Conservation (phyloP, 2,888 invertebrate species). For the Acanthoscelides obtectus region DNA sequence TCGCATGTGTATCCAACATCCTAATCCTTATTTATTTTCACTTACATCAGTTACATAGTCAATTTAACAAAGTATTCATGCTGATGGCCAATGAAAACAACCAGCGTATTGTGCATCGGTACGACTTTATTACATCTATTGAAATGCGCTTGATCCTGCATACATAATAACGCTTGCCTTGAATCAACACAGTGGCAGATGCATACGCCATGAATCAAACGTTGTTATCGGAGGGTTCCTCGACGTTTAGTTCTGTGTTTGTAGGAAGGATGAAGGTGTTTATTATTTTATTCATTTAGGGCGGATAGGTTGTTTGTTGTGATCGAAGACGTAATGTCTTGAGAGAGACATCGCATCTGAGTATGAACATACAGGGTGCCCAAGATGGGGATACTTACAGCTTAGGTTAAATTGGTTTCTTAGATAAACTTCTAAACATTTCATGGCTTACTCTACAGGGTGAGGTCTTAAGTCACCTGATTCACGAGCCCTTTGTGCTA, state of each 20-base stretch:
- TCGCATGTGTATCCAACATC: neutral
- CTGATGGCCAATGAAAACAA: neutral
- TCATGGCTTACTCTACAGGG: too few species aligned
- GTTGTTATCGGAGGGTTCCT: neutral
- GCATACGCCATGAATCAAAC: neutral
- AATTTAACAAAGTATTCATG: neutral
- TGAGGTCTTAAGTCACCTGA: too few species aligned
- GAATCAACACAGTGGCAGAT: neutral
- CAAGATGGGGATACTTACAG: too few species aligned
- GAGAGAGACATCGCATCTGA: too few species aligned
- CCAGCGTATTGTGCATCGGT: neutral
- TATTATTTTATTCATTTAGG: neutral
- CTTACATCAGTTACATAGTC: neutral
- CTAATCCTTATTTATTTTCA: neutral
- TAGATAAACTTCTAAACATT: too few species aligned
- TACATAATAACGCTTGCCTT: neutral
- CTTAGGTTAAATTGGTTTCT: too few species aligned
- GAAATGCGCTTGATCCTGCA: neutral
- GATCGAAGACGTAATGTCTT: neutral
- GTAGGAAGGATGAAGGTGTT: neutral
- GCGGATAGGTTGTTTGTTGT: neutral
- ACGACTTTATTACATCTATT: neutral
- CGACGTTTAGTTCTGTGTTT: neutral
- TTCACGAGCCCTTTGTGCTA: too few species aligned
- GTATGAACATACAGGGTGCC: too few species aligned